Base-by-base conservation (phyloP, 1,140 invertebrate species). In the Bradynema listronoti region DNA sequence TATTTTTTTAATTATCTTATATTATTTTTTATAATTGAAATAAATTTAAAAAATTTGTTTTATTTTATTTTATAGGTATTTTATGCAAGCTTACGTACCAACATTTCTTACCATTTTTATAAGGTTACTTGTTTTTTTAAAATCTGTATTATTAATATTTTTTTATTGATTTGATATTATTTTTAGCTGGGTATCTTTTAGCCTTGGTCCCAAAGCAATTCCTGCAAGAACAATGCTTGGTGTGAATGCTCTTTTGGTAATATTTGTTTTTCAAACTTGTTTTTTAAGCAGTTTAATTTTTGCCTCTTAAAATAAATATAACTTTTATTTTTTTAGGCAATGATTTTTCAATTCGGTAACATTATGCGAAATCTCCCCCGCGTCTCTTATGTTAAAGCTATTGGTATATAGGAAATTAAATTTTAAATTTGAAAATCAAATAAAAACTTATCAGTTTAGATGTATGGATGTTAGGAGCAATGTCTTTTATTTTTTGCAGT, bases 81-180 rank as follows among this genome's bases (percentile, higher is more conserved):
- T 77, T 45, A 64, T 77, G 71, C 74, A 77, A 59, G 74, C 74
- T 14, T 77, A 77, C 49, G 57, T 78, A 11, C 76, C 76, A 19
- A 75, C 74, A 16, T 68, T 78, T 63, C 62, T 75, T 11, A 75
- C 73, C 11, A 78, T 75, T 11, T 11, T 11, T 11, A 39, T 11
- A 39, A 39, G 19, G 19, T 39, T 39, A 39, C 19, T 39, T 19
- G 11, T 39, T 39, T 39, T 39, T 39, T 39, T 11, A 39, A 11
- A 19, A 11, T 39, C 36, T 11, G 36, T 11, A 11, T 39, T 19
- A 39, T 11, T 11, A 11, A 39, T 11, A 39, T 11, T 39, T 4
- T 56, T 27, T 5, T 29, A 16, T 22, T 45, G 14, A n/a, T 29
- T 25, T 39, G 46, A 24, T 32, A 32, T 24, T 32, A 47, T 25